phyloP scores from a whole-genome alignment of 2,888 invertebrate species.

The Xestoiulus laeticollis region DNA sequence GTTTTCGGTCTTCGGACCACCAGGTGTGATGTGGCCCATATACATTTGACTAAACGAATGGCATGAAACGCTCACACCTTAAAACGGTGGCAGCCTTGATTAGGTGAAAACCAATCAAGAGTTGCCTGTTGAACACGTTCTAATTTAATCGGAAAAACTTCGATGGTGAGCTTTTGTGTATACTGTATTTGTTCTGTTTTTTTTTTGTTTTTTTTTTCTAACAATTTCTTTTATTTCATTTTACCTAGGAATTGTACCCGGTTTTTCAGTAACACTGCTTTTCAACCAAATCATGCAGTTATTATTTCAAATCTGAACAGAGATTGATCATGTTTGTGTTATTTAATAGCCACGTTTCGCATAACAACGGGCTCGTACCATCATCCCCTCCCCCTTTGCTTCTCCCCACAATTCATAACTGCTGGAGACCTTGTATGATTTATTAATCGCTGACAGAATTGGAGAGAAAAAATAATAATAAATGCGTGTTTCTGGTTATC shows the following conservation, averaged over 20 bases:
- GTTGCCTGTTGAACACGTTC: not conserved
- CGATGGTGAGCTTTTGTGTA: not conserved
- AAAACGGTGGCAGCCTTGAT: conserved; percentile 29
- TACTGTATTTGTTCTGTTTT: not conserved
- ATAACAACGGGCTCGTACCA: not conserved
- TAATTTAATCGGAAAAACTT: not conserved
- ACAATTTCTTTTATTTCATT: not conserved
- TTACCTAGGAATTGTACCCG: not conserved
- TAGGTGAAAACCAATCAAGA: not conserved
- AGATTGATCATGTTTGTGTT: conserved; percentile 37
- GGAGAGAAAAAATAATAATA: conserved; percentile 20
- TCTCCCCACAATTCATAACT: not conserved
- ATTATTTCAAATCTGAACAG: conserved; percentile 5
- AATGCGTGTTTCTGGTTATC: conserved; percentile 32
- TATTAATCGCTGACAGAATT: conserved; percentile 29
- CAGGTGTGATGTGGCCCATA: conserved; percentile 11
- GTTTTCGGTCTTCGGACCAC: conserved; percentile 29
- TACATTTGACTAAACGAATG: not conserved
- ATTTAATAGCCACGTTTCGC: conserved; percentile 29
- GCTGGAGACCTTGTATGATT: conserved; percentile 34
- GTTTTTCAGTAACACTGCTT: not conserved
- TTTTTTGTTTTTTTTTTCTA: too few species aligned
- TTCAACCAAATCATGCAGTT: not conserved
- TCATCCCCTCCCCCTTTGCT: not conserved
- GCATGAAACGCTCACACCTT: conserved; percentile 5